Base-by-base conservation (phyloP, 2,797 vertebrate genomes). In the Denticeps clupeoides region DNA sequence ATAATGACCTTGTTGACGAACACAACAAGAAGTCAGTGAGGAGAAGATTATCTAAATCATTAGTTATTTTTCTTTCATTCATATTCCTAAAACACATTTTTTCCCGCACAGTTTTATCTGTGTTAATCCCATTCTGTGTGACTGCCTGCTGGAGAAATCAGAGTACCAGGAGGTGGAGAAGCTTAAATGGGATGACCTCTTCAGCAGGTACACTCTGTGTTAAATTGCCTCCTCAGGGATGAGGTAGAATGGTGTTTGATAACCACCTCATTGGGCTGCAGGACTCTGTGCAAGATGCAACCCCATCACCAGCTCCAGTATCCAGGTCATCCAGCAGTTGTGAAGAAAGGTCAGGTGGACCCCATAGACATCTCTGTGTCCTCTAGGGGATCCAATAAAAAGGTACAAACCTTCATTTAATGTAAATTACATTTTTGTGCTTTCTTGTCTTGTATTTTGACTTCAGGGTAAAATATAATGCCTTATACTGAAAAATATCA, bases 171-270 rank as follows among this genome's bases (percentile, higher is more conserved):
- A 85, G n/a, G 47, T 96, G 18, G 60, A 63, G 50, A 68, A 58
- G 60, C 83, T 99, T 0, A 90, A 88, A 21, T 99, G 95, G 94
- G 91, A 98, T 38, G 84, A 85, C 29, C 87, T 98, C n/a, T 72
- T 97, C 32, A 83, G 77, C 83, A 91, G 93, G 93, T 98, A 76
- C 65, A n/a, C 18, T 31, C 29, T 1, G 5, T 9, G 3, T 9
- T 5, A 15, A 6, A 15, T 18, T 5, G 16, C 9, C 10, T 18
- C 3, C 10, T 3, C 22, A 24, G 12, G 12, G n/a, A 13, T 12
- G 3, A 4, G 21, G 1, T 8, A 16, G 21, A 18, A 7, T 35
- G 21, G 10, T n/a, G n/a, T n/a, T n/a, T n/a, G n/a, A 49, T 21
- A 32, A 18, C 26, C n/a, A 53, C 16, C 31, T 18, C 13, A 57